Percentiles rank a stretch among this genome's conserved stretches.
Evolutionary conservation across 2,888 invertebrate genomes (phyloP).

Genomic region (Neria commutata): DNA sequence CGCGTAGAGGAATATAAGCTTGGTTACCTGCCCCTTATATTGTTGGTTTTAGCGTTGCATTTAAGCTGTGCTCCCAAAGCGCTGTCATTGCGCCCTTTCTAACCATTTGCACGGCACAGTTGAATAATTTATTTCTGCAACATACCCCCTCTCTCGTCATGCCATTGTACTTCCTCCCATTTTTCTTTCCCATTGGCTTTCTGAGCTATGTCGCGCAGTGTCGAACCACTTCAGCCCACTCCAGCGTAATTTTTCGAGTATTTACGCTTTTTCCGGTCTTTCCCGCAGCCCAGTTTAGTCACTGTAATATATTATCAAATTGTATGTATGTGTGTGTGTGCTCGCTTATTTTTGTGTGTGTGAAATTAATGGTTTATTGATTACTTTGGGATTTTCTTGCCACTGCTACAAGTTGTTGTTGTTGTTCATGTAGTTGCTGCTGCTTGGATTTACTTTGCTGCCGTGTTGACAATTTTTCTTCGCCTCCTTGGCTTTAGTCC

Average conservation of each 20-base stretch:
- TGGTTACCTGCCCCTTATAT: too few species aligned
- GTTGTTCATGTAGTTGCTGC: background rate
- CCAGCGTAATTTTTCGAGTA: background rate
- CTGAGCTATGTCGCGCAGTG: background rate
- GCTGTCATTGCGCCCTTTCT: background rate
- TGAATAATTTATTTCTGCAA: constrained; percentile 38
- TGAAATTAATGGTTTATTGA: constrained; percentile 39
- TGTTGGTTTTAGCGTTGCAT: background rate
- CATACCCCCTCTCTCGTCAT: constrained; percentile 26
- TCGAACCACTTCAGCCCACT: constrained; percentile 1
- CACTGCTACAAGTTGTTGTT: too few species aligned
- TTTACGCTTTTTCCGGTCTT: background rate
- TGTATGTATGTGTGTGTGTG: constrained; percentile 13
- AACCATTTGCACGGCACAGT: constrained; percentile 18
- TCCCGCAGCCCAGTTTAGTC: background rate
- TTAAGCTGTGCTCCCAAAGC: background rate
- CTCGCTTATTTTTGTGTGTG: background rate
- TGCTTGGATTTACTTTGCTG: constrained; percentile 4
- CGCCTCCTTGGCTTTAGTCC: background rate
- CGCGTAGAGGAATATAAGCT: background rate
- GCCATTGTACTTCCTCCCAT: constrained; percentile 12
- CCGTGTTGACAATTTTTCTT: constrained; percentile 5
- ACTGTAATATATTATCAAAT: constrained; percentile 30
- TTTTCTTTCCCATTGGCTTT: background rate
- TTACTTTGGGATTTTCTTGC: constrained; percentile 20